Percentiles rank a stretch among this genome's conserved stretches.
phyloP scores from a whole-genome alignment of 2,888 invertebrate genomes.

The Tachystola acroxantha region DNA sequence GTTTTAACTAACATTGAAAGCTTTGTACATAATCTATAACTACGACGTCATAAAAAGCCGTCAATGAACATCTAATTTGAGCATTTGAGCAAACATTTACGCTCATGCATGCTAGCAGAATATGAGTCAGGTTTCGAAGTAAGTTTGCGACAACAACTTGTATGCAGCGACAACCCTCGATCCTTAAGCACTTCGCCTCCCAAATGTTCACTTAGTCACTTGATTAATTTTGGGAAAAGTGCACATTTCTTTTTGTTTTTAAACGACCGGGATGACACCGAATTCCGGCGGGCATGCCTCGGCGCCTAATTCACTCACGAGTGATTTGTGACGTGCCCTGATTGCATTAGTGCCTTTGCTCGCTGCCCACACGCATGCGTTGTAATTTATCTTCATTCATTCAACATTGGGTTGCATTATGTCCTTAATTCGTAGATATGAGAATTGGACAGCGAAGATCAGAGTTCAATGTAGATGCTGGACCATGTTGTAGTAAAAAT shows the following conservation, averaged over 20 bases:
- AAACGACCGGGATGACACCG: conserved; percentile 14
- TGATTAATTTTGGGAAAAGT: conserved; percentile 42
- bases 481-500: too few relatives aligned
- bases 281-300: conserved; percentile 25
- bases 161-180: too few relatives aligned
- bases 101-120: too few relatives aligned
- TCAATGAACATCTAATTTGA: too few relatives aligned
- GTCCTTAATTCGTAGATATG: neutral
- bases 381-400: conserved; percentile 18
- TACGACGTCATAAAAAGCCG: too few relatives aligned
- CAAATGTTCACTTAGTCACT: conserved; percentile 48
- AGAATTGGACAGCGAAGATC: neutral
- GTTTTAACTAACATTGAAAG: too few relatives aligned
- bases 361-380: conserved; percentile 24
- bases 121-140: too few relatives aligned
- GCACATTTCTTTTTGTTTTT: conserved; percentile 17
- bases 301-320: conserved; percentile 42
- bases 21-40: too few relatives aligned
- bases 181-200: conserved; percentile 31
- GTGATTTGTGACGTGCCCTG: conserved; percentile 42
- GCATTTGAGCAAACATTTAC: too few relatives aligned
- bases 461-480: neutral
- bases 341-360: conserved; percentile 36
- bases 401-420: neutral
- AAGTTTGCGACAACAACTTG: too few relatives aligned